Evolutionary conservation across 2,888 invertebrate species (phyloP), one percentile per base, ranked within the genome.

Genomic region (Synergus japonicus): DNA sequence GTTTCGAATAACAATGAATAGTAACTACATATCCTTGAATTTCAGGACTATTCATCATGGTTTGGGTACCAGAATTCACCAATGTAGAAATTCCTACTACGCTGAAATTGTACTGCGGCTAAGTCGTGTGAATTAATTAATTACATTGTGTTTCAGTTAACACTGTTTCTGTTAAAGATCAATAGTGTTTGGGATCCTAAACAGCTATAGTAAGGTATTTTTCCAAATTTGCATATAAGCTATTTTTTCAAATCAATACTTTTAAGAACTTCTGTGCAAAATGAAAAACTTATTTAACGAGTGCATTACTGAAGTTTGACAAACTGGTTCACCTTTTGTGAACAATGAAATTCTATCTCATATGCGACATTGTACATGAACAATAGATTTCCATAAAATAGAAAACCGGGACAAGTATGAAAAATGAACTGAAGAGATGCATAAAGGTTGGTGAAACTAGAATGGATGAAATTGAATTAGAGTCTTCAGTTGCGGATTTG

Each of bases 401-500:
- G 43, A 44, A 67, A 67, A 46, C 44, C 22, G 15, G 15, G 22
- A 44, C 46, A 69, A 69, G 46, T 29, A 69, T 69, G 46, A 69
- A 49, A 69, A 69, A 7, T 69, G 29, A 69, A 69, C 29, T 46
- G 67, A 29, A 69, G 46, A 22, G 9, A 67, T 66, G 67, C 43
- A 67, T 67, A 67, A 46, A 29, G 46, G 13, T 22, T 69, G 67
- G 44, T 43, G 67, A 22, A 44, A 69, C 46, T 18, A 69, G 67
- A 69, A 69, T 69, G 44, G 67, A 69, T 69, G 22, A 49, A 69
- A 69, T 69, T 69, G 46, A 69, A 69, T 69, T 69, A 46, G 22
- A 10, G 46, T 46, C 67, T 46, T 69, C 46, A 46, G 46, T 22
- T 69, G 67, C 46, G 46, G 22, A 15, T 69, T 29, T 69, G 46